A percentile compares a stretch with the other conserved stretches of the same genome.
phyloP scores from a whole-genome alignment of 2,888 invertebrate genomes.

The Hylaea fasciaria region DNA sequence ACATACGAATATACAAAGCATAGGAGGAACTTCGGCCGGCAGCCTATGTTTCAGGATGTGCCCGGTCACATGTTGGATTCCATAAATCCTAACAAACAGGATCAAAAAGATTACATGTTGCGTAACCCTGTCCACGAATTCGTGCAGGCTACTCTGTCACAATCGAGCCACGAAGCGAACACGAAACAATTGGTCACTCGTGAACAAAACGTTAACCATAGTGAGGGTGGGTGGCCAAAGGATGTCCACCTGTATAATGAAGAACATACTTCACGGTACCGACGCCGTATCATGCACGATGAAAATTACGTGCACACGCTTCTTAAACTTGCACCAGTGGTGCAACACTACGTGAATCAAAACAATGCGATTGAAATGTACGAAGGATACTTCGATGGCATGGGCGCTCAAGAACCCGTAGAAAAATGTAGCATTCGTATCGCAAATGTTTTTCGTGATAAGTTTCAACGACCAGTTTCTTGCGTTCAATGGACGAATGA shows the following conservation, averaged over 20 bases:
- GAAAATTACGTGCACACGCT: constrained; percentile 89
- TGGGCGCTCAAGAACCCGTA: constrained; percentile 77
- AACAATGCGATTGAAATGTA: constrained; percentile 93
- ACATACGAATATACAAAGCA: constrained; percentile 78
- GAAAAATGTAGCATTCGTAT: constrained; percentile 85
- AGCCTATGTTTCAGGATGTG: constrained; percentile 74
- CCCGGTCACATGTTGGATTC: constrained; percentile 74
- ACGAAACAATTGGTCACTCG: constrained; percentile 85
- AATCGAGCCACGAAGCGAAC: constrained; percentile 84
- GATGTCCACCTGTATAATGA: constrained; percentile 87
- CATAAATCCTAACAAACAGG: constrained; percentile 65
- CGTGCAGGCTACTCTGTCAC: constrained; percentile 75
- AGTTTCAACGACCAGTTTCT: constrained; percentile 77
- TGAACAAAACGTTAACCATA: constrained; percentile 88
- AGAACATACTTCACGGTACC: constrained; percentile 89
- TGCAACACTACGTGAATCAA: constrained; percentile 89
- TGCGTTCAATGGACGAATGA: constrained; percentile 90
- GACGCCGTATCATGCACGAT: constrained; percentile 92
- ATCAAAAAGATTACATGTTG: constrained; percentile 75
- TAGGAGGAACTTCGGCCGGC: constrained; percentile 79
- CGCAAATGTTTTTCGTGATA: constrained; percentile 88
- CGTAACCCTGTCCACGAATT: constrained; percentile 81
- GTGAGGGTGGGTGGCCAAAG: constrained; percentile 94
- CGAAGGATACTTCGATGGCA: constrained; percentile 88
- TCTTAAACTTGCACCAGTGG: constrained; percentile 79